Evolutionary conservation across 92 coral and sea anemone species (phyloP), one percentile per base, ranked within the genome.

Genomic region (Porites cylindrica): DNA sequence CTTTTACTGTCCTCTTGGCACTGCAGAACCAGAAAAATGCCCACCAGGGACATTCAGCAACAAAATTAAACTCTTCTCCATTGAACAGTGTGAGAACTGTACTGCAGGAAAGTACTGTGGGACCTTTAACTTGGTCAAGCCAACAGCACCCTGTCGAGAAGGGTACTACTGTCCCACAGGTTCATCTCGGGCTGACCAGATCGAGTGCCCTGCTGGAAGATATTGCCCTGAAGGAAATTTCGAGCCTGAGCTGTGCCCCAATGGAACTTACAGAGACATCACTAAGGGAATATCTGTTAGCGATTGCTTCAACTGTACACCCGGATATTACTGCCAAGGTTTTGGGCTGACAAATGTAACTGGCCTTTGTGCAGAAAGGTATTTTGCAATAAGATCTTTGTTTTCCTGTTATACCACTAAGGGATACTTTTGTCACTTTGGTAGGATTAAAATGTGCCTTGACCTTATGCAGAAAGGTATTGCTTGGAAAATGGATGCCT

Each of bases 31-130:
- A 10, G 78, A 77, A 73, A 97, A 92, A 82, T 97, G 99, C 72
- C 95, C 96, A 24, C 99, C 98, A n/a, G 99, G 99, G 69, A 97
- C 98, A 9, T 97, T 83, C 90, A 95, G 98, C 69, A 88, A 93
- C 83, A 59, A 85, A 59, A 93, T 94, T 18, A 97, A 95, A 74
- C 95, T 77, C 4, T 89, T 90, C 16, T 88, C 98, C 19, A 70
- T 51, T 50, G 94, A 93, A 60, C 96, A 97, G 76, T 97, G 99
- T 78, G 71, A 75, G 51, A 97, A 97, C 87, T 97, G 99, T 69
- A 97, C 99, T 6, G 94, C 95, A 23, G 98, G 99, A 65, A 73
- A 72, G 76, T 97, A 75, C 86, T 97, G 99, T 91, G 94, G 74
- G 58, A 94, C 89, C 69, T 95, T 83, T 75, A 96, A 96, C 77